Conservation (phyloP, 2,888 invertebrate genomes). For the Coelinius sp. region DNA sequence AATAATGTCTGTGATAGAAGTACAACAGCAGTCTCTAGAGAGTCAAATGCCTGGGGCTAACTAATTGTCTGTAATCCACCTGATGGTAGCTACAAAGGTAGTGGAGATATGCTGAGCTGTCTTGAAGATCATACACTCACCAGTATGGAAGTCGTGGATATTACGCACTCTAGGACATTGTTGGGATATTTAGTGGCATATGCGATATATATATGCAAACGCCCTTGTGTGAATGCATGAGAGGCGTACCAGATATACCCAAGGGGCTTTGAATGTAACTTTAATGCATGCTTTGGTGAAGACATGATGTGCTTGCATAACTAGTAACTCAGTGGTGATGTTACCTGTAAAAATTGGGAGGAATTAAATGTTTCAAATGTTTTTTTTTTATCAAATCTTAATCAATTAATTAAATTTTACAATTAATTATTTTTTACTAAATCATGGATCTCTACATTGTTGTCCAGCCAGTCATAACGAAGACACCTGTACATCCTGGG, state of each 20-base stretch:
- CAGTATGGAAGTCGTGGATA: constrained; percentile 18
- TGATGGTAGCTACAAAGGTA: background rate
- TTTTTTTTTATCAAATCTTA: background rate
- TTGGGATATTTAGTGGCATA: background rate
- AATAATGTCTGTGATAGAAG: background rate
- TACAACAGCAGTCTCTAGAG: background rate
- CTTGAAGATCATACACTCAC: constrained; percentile 26
- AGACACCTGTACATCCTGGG: background rate
- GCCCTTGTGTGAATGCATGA: constrained; percentile 36
- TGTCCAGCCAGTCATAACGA: background rate
- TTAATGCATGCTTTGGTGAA: constrained; percentile 49
- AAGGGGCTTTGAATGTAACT: constrained; percentile 45
- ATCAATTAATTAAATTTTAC: background rate
- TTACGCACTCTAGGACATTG: constrained; percentile 16
- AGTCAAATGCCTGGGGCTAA: background rate
- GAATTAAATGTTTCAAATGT: background rate
- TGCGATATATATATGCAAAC: constrained; percentile 20
- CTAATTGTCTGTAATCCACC: constrained; percentile 6
- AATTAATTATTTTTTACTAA: background rate
- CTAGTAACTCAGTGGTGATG: constrained; percentile 7
- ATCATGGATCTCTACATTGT: background rate
- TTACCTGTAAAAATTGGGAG: background rate
- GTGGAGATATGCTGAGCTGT: constrained; percentile 16
- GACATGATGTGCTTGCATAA: constrained; percentile 17
- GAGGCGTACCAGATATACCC: constrained; percentile 41